Evolutionary conservation across 2,113 vertebrate genomes (phyloP), one percentile per base, ranked within the genome.

Genomic region (Chlorodrepanis virens): DNA sequence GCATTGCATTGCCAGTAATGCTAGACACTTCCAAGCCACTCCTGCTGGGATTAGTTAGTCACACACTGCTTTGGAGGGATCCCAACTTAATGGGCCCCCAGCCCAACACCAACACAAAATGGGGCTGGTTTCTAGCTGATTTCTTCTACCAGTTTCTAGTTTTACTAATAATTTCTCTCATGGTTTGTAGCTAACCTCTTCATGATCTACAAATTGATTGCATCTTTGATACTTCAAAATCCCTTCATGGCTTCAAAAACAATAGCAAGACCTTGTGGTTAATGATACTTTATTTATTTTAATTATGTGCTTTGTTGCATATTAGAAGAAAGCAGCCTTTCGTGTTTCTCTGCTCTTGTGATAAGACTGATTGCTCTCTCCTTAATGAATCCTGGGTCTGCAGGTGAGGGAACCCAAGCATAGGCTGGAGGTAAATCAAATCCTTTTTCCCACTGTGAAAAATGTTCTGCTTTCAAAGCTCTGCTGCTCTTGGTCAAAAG

Each of bases 201-300:
- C 1, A 3, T 84, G 65, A 91, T 84, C 89, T 78, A 68, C 52
- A 90, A 80, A 76, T 37, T 75, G 60, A 91, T 95, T 59, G 67
- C 23, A 87, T 82, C 39, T 67, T 42, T 45, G 81, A 83, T 85
- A 71, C 39, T 81, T 40, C 28, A 78, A 80, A 93, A 81, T 77
- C 35, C 80, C 29, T 86, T 80, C 47, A 37, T n/a, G 40, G 76
- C 72, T 90, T 81, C 76, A 87, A 61, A 86, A 97, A 95, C 2
- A 8, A 83, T 75, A 83, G 35, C 6, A 89, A 81, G 86, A 78
- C 59, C 56, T 93, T 35, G 22, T 11, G 23, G 50, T 44, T 74
- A 83, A 60, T 35, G 39, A 9, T 47, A 47, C 33, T 90, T 80
- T 70, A 12, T 69, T 92, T 39, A 67, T 74, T 91, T 95, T 81